Evolutionary conservation across 2,797 vertebrate species (phyloP), one percentile per base, ranked within the genome.

Genomic region (Oreochromis mossambicus): DNA sequence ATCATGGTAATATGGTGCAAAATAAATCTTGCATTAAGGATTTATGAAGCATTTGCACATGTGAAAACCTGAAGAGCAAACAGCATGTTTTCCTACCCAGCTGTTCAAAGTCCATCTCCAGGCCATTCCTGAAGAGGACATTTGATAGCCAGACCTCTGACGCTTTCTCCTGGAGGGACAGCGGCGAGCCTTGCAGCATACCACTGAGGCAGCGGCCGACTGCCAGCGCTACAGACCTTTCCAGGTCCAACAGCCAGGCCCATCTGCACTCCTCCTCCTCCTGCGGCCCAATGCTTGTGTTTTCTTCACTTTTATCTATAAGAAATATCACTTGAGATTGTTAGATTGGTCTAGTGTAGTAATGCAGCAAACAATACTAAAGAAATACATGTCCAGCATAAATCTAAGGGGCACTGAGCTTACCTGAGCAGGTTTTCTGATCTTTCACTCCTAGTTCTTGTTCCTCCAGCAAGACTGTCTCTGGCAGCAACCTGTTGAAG

Each of bases 171-270:
- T 97, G 95, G 54, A 92, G 80, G 6, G 96, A 96, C 17, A 91
- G 86, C 1, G 94, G 91, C 2, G 94, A 94, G 15, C 97, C 97
- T 87, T 97, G 96, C 86, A 97, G 87, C 97, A 97, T 97, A 79
- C 95, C 96, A 55, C 96, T 95, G 5, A 97, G 95, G 83, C 97
- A 97, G 9, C 95, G 95, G 34, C 97, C 97, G 7, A 97, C 95
- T 32, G 95, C 94, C 90, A 97, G 87, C 0, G 96, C 96, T 6
- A 96, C 95, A 9, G 97, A 96, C 7, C 97, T 94, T 76, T 97
- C 97, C 87, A 97, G 88, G 86, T 97, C 97, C 88, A 97, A 90
- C 46, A 97, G 92, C 97, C 97, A 97, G 50, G 92, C 91, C 96
- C 97, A 97, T 80, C 83, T 91, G 80, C 90, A 88, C 54, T 96